Conservation (phyloP, 2,113 vertebrate genomes). For the Apus apus region DNA sequence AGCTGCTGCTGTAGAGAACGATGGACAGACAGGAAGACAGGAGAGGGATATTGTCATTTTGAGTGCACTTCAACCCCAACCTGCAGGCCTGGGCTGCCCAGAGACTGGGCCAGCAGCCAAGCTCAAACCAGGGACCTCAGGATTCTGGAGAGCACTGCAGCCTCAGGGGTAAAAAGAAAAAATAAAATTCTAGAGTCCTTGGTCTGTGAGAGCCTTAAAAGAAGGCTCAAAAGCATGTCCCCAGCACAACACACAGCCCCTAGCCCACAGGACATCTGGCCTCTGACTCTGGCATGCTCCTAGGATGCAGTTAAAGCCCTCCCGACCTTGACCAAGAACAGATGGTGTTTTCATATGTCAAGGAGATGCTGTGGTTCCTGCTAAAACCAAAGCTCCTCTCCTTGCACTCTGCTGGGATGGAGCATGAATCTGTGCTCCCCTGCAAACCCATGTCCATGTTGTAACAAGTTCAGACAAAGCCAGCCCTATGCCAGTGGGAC, state of each 20-base stretch:
- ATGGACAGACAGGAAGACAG: background rate
- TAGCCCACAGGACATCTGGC: background rate
- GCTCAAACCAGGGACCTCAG: background rate
- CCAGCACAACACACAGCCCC: background rate
- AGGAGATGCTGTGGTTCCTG: background rate
- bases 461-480: background rate
- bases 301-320: background rate
- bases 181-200: background rate
- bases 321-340: background rate
- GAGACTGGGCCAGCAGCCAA: background rate
- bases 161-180: too few relatives aligned
- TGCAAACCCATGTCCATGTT: fast-evolving
- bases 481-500: background rate
- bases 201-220: background rate
- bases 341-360: background rate
- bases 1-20: constrained; percentile 92
- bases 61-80: background rate
- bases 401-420: background rate
- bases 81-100: background rate
- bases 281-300: background rate
- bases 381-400: constrained; percentile 6
- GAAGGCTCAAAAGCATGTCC: background rate
- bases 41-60: background rate
- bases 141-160: background rate
- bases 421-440: background rate